Evolutionary conservation across 1,140 invertebrate genomes (phyloP), one percentile per base, ranked within the genome.

Genomic region (Drosophila nannoptera): DNA sequence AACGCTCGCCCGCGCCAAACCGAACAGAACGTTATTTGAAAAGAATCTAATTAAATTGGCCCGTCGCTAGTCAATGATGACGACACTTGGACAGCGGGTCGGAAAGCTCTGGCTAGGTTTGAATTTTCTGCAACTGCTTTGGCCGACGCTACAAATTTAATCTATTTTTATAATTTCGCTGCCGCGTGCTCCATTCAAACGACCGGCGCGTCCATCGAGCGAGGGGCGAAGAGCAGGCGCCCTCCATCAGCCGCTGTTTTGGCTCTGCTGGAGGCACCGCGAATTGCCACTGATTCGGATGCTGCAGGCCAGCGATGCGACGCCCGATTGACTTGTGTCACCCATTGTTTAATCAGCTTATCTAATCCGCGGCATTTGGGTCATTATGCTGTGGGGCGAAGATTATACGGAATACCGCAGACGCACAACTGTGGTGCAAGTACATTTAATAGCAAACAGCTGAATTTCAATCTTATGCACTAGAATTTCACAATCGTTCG

Each of bases 91-190:
- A 50, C 69, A 52, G 54, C 49, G 38, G 76, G 62, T 56, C 52
- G 58, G 62, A 72, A 74, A 71, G 68, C 67, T 78, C 63, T 67
- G 54, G 52, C 46, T 53, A 53, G 46, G 42, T 74, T 72, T 43
- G 63, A 69, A 80, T 84, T 80, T 83, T 84, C 80, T 64, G 81
- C 80, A 83, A 83, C 80, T 68, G 74, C 56, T 77, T 54, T 60
- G 40, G 40, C 49, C 58, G 54, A 72, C 67, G 74, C 75, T 69
- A 55, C 67, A 80, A 75, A 60, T 73, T 66, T 59, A 64, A 77
- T 84, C 80, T 84, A 84, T 84, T 84, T 84, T 80, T 84, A 80
- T 69, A 82, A 64, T 52, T 80, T 73, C 36, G 63, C 59, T 73
- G 69, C 58, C 63, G 49, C 49, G 42, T 69, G 22, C 36, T 29